Evolutionary conservation across 2,797 vertebrate species (phyloP).

Genomic region (Odontamblyopus rebecca): DNA sequence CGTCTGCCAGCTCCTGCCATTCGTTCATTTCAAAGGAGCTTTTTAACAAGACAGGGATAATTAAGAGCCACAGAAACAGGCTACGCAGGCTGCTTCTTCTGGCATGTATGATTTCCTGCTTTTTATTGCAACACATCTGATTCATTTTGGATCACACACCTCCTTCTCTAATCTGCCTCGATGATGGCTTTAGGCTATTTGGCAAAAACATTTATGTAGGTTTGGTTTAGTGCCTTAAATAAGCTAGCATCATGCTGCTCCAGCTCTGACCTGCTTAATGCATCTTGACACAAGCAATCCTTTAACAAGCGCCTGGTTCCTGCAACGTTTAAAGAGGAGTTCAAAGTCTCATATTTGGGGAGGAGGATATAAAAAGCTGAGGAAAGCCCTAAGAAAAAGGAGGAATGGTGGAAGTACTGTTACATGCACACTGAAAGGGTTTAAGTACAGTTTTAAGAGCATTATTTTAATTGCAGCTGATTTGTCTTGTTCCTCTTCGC

Average conservation of each 20-base stretch:
- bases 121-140: slow-evolving; percentile 56
- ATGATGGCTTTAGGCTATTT: slow-evolving; percentile 67
- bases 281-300: slow-evolving; percentile 57
- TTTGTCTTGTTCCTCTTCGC: slow-evolving; percentile 24
- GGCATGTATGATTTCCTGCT: slow-evolving; percentile 45
- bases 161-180: slow-evolving; percentile 53
- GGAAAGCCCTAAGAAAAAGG: slow-evolving; percentile 33
- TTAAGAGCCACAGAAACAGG: slow-evolving; percentile 45
- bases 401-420: slow-evolving; percentile 23
- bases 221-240: slow-evolving; percentile 62
- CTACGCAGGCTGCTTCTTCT: slow-evolving; percentile 47
- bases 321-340: slow-evolving; percentile 36
- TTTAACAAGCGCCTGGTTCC: slow-evolving; percentile 52
- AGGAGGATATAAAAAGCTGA: slow-evolving; percentile 34
- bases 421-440: slow-evolving; percentile 45
- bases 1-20: slow-evolving; percentile 57
- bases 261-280: slow-evolving; percentile 62
- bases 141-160: slow-evolving; percentile 54
- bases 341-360: slow-evolving; percentile 57
- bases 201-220: slow-evolving; percentile 65
- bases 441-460: slow-evolving; percentile 55
- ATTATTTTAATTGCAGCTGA: slow-evolving; percentile 65
- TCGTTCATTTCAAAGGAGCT: slow-evolving; percentile 59
- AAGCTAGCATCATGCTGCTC: slow-evolving; percentile 51
- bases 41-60: slow-evolving; percentile 55